phyloP scores from a whole-genome alignment of 2,113 vertebrate genomes.

The Sphyrna mokarran region DNA sequence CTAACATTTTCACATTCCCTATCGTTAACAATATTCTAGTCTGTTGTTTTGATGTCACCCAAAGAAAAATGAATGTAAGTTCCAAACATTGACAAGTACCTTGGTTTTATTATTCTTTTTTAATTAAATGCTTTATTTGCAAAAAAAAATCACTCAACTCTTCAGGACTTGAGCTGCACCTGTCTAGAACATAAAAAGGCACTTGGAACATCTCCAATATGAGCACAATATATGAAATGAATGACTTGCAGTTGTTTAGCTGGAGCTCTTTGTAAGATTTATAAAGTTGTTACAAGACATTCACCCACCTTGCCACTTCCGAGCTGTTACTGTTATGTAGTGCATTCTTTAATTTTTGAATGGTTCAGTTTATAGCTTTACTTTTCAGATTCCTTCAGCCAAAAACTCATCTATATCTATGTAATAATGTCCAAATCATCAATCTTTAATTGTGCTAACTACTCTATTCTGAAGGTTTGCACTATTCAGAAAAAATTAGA shows the following conservation, averaged over 20 bases:
- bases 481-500: background rate
- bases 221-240: conserved; percentile 52
- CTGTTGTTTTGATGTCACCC: conserved; percentile 61
- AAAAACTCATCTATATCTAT: background rate
- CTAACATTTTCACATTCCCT: conserved; percentile 50
- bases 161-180: conserved; percentile 69
- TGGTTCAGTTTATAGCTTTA: background rate
- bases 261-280: conserved; percentile 49
- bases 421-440: background rate
- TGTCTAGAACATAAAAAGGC: conserved; percentile 63
- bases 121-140: conserved; percentile 67
- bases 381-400: background rate
- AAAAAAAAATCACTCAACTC: conserved; percentile 54
- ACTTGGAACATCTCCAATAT: conserved; percentile 71
- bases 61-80: conserved; percentile 23
- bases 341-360: background rate
- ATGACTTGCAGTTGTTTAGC: conserved; percentile 59
- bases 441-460: background rate
- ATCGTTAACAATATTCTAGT: conserved; percentile 48
- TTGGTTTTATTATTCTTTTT: conserved; percentile 57
- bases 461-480: background rate
- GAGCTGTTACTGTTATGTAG: conserved; percentile 13
- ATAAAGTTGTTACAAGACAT: conserved; percentile 21
- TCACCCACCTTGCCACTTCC: background rate
- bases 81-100: conserved; percentile 53